A percentile compares a stretch with the other conserved stretches of the same genome.
Conservation (phyloP, 2,113 vertebrate species). For the Burhinus bistriatus region DNA sequence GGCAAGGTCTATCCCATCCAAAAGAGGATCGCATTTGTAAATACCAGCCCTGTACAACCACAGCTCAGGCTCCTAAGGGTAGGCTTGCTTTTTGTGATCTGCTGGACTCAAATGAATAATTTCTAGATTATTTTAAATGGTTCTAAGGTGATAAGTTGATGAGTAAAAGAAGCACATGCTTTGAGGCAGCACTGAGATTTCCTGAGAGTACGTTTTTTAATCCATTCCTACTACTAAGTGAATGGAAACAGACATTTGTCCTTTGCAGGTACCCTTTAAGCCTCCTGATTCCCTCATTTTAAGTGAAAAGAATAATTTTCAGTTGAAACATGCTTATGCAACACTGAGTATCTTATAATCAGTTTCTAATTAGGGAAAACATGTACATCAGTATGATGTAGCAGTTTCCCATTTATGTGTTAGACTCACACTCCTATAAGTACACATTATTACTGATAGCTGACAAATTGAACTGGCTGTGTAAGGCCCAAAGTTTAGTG, state of each 20-base stretch:
- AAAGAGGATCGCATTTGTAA: not conserved
- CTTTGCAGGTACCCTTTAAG: not conserved
- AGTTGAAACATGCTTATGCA: not conserved
- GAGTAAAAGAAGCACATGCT: not conserved
- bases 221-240: not conserved
- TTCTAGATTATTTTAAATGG: not conserved
- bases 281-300: not conserved
- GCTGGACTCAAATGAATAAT: not conserved
- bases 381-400: not conserved
- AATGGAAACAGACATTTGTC: not conserved
- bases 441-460: rapidly evolving
- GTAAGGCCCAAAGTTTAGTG: not conserved
- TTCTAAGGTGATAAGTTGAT: not conserved
- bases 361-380: not conserved
- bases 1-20: not conserved
- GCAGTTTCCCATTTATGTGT: not conserved
- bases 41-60: not conserved
- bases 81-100: not conserved
- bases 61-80: not conserved
- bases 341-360: not conserved
- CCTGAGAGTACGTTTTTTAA: not conserved
- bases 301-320: not conserved
- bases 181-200: not conserved
- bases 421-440: not conserved
- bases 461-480: not conserved